Base-by-base conservation (phyloP, 2,888 invertebrate species). In the Aspidiotus destructor region DNA sequence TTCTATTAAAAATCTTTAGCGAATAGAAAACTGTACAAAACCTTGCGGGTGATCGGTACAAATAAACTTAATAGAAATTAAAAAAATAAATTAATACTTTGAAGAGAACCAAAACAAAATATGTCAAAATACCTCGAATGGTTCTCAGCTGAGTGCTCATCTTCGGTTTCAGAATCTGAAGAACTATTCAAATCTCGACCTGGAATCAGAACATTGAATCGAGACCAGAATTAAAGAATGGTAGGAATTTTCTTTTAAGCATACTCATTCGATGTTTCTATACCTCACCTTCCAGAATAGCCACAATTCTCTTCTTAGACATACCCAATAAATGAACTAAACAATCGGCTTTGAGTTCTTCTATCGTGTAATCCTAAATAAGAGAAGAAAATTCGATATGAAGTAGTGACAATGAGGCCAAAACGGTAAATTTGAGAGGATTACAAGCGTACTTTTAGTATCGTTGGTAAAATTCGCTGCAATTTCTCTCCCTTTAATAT, bases 311-410 rank as follows among this genome's bases (percentile, higher is more conserved):
- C 60, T 71, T 72, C 54, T 69, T 72, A n/a, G 71, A 72, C 71
- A 72, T 71, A 7, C 72, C 72, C 52, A 74, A 68, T n/a, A 74
- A 71, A 60, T 74, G 73, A 5, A 73, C 72, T 41, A 74, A 69
- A 72, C 74, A 74, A 60, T 74, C 73, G n/a, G 74, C 71, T 71
- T 74, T 74, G 7, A 74, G 67, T 60, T 74, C 73, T 67, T 73
- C 73, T 17, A 73, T 41, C 16, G 72, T 67, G 41, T 71, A 54
- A 57, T 71, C 52, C 71, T 72, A 69, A 17, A 62, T 17, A 57
- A 69, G 64, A 7, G 3, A n/a, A 41, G 15, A 48, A n/a, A 41
- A 16, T 60, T 53, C 13, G 10, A 13, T 6, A n/a, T 48, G n/a
- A 48, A 48, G 48, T 48, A 44, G 1, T 48, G 10, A 48, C 48